Evolutionary conservation across 2,113 vertebrate species (phyloP), one percentile per base, ranked within the genome.

Genomic region (Struthio camelus): DNA sequence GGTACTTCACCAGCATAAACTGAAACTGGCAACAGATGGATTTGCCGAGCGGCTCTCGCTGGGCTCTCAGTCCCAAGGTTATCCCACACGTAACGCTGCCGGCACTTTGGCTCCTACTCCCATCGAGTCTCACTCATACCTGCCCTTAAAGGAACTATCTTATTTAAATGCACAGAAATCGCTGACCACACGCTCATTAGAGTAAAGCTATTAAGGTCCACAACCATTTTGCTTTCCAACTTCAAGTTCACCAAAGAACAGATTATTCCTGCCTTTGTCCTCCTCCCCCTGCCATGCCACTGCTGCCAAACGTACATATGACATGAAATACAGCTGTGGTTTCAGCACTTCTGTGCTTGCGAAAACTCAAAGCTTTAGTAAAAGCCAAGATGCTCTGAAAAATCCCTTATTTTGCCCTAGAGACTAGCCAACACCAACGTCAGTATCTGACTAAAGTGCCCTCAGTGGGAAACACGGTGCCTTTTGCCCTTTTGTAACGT

Each of bases 301-400:
- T 82, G 53, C 64, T 85, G 88, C 48, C 70, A 67, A 58, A n/a
- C 25, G 9, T 36, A 54, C 19, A 18, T 36, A 40, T 36, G 82
- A 95, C 75, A 87, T 66, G 70, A 95, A 94, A 95, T 65, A 87
- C 65, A 85, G 76, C 84, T 86, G 85, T 69, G 65, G 32, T 48
- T 94, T 95, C 90, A 89, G 51, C 54, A 64, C 34, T 85, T 94
- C 80, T 75, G 7, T n/a, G 51, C 51, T 91, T 77, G 36, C 65
- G 88, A 91, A 80, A 27, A 89, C 70, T 71, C 40, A 92, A 92
- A 87, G 58, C 50, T 89, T 92, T 76, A 64, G 80, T 64, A 61
- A 67, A 82, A 90, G 77, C 40, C 38, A 67, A 84, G 44, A 80
- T 58, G 61, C 69, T 94, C 77, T 78, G 85, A 94, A 85, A 42